These are phyloP conservation scores for Metaphire vulgaris DNA, from an alignment of 1,140 invertebrate species.

Conservation along the genomic window DNA sequence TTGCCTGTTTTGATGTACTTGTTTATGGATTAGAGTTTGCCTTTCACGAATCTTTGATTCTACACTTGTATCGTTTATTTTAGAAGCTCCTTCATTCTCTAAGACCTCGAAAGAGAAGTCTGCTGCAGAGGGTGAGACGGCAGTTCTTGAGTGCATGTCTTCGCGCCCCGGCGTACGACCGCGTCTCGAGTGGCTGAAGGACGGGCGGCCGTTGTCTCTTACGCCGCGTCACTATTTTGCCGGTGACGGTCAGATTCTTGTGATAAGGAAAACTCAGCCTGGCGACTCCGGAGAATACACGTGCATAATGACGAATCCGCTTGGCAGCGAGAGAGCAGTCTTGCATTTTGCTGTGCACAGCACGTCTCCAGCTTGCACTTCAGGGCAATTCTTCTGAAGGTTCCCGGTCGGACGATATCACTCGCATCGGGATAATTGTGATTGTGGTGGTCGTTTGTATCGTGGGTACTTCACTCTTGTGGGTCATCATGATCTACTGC, in stretches of 20 bases:
- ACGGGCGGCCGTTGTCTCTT: slow-evolving; percentile 63
- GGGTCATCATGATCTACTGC: slow-evolving; percentile 80
- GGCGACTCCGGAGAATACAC: slow-evolving; percentile 75
- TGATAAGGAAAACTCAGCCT: slow-evolving; percentile 70
- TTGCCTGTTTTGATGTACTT: no score
- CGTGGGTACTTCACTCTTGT: slow-evolving; percentile 78
- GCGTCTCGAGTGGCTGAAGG: slow-evolving; percentile 81
- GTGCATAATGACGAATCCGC: slow-evolving; percentile 77
- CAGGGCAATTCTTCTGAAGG: not conserved
- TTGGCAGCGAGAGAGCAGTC: slow-evolving; percentile 58
- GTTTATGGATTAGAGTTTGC: no score
- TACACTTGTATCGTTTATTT: no score
- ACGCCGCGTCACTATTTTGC: slow-evolving; percentile 72
- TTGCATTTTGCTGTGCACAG: not conserved
- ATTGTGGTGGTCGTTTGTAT: slow-evolving; percentile 83
- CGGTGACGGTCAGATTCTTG: slow-evolving; percentile 73
- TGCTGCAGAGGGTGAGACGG: slow-evolving; percentile 60
- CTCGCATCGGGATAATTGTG: slow-evolving; percentile 67
- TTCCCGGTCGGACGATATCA: not conserved
- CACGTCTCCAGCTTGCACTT: not conserved
- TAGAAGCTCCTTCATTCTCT: not conserved
- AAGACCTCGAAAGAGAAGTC: not conserved
- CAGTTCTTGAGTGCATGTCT: slow-evolving; percentile 69
- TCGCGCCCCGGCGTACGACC: slow-evolving; percentile 71
- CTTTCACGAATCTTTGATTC: no score